phyloP scores from a whole-genome alignment of 2,113 vertebrate genomes.

The Stigmatopora nigra region DNA sequence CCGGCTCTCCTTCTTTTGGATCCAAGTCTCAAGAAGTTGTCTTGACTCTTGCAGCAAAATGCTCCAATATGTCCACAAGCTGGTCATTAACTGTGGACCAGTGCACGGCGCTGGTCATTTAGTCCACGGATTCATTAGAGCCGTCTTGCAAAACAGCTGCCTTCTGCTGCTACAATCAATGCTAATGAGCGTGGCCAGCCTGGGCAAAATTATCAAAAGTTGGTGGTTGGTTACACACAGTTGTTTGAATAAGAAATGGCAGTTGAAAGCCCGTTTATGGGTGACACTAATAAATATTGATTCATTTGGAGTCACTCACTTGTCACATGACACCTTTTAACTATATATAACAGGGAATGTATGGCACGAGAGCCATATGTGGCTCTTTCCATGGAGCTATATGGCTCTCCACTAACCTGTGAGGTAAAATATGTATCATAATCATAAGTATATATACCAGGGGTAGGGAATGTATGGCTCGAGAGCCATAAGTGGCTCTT shows the following conservation, averaged over 20 bases:
- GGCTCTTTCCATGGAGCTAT: no score
- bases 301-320: no score
- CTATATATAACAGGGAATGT: no score
- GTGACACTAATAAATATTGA: neutral
- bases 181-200: neutral
- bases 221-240: neutral
- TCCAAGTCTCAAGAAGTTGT: conserved; percentile 3
- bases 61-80: neutral
- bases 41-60: neutral
- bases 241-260: neutral
- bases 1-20: conserved; percentile 4
- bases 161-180: neutral
- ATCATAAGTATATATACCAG: no score
- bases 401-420: no score
- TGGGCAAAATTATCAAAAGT: neutral
- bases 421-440: no score
- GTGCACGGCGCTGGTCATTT: neutral
- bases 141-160: neutral
- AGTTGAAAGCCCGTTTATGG: neutral
- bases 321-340: no score
- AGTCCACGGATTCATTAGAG: conserved; percentile 3
- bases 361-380: no score
- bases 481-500: no score
- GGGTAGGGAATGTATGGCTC: no score
- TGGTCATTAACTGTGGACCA: neutral